Base-by-base conservation (phyloP, 2,797 vertebrate species). In the Gastrophryne carolinensis region DNA sequence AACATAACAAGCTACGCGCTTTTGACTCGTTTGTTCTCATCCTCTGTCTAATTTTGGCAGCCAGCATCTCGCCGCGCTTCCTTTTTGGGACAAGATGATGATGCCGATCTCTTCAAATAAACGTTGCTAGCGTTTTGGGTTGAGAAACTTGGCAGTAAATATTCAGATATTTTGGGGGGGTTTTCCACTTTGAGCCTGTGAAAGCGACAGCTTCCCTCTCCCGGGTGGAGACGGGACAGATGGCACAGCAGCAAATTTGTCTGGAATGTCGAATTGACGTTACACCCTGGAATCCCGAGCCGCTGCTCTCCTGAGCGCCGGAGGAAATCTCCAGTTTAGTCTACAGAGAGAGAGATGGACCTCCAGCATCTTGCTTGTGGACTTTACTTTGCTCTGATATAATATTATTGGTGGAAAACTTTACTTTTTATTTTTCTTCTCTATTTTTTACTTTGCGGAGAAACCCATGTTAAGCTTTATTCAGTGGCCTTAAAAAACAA, bases 261-360 rank as follows among this genome's bases (percentile, higher is more conserved):
- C 30, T 67, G 60, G 67, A 71, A 77, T 71, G 74, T 47, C 35
- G 15, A n/a, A 44, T 44, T 17, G 4, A 49, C 13, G 58, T 56
- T 76, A 57, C 66, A 47, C 66, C 66, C 74, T 41, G 66, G 66
- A 77, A 77, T 71, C 44, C 15, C 35, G 63, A 50, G 17, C 34
- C 47, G 24, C 26, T 65, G 35, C 12, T 29, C 50, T 60, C 44
- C 27, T 41, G 24, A 57, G 53, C 62, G 24, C 58, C 60, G 60
- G 21, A 60, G 39, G 62, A 67, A 67, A 52, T 66, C 54, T 74
- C 32, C 12, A 56, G 56, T 63, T 69, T 68, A 68, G 54, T 49
- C 53, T 50, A 67, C 29, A 39, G 23, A 53, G 19, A 21, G 13
- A 19, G 27, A 34, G n/a, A n/a, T n/a, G n/a, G n/a, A n/a, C n/a